Evolutionary conservation across 2,888 invertebrate genomes (phyloP), one percentile per base, ranked within the genome.

Genomic region (Pogonocherus hispidulus): DNA sequence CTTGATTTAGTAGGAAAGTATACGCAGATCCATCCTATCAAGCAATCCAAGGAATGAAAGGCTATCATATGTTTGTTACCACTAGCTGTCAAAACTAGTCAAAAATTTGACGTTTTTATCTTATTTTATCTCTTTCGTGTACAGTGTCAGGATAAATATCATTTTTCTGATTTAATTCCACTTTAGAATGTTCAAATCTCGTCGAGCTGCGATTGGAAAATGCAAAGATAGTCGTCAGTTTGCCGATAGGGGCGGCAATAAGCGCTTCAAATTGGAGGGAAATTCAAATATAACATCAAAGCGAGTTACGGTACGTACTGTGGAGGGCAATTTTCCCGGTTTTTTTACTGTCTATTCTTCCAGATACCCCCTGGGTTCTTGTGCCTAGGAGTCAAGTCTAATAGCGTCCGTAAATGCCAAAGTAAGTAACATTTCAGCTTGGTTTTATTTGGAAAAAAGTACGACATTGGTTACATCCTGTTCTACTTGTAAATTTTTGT

Each of bases 351-450:
- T 57, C 37, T 41, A 18, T 16, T 6, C 32, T 74, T 71, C 49
- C 68, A 78, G 77, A 63, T 76, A 37, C 73, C 75, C 16, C 67
- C 70, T 19, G 70, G 70, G n/a, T 73, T 74, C 47, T 68, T 74
- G 54, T 20, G 57, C 5, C 32, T 55, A 54, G 76, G 74, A 22
- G 47, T 75, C 18, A 70, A 32, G 56, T 69, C 77, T 5, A 63
- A 68, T 49, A 63, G 63, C 3, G 56, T 56, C 16, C 52, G 57
- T 59, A 76, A 69, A 70, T 44, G 22, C 44, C 52, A 59, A 62
- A 63, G 71, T 71, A 63, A 69, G 74, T 72, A 35, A n/a, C 23
- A 66, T 66, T 19, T 37, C n/a, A 55, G n/a, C n/a, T 37, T 60
- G 54, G 56, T 46, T 32, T 16, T 19, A 11, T 1, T 1, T 11